Percentiles rank a stretch among this genome's conserved stretches.
Conservation (phyloP, 2,888 invertebrate genomes). For the Leptinotarsa peninsularis region DNA sequence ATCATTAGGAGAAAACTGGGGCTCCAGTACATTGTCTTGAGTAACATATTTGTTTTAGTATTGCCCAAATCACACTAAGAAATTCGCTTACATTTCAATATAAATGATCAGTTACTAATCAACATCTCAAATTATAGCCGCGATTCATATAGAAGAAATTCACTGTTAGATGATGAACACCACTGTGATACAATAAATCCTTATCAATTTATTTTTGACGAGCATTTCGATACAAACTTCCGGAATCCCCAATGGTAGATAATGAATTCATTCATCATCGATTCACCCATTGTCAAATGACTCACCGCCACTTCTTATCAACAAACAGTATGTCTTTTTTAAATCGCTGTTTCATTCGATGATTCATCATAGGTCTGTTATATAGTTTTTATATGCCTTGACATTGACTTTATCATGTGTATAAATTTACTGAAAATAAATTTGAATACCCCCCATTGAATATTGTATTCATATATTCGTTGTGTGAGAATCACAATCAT, state of each 20-base stretch:
- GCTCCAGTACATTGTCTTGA: no score
- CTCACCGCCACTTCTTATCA: neutral
- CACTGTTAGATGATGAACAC: neutral
- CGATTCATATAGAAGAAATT: neutral
- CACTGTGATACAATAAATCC: neutral
- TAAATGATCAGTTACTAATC: no score
- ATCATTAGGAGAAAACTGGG: no score
- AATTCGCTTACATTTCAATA: no score
- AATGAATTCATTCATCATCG: neutral
- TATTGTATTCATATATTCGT: no score
- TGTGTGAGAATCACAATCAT: no score
- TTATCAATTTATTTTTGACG: neutral
- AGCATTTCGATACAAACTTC: neutral
- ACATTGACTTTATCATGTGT: neutral
- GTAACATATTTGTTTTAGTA: no score
- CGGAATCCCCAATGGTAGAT: constrained; percentile 2
- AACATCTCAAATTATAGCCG: no score
- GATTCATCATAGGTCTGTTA: neutral
- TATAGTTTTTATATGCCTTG: neutral
- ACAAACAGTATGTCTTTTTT: neutral
- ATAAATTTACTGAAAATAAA: neutral
- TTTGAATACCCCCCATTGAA: neutral
- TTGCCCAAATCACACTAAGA: no score
- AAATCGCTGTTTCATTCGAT: neutral
- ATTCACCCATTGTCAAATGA: neutral